Percentiles rank a stretch among this genome's conserved stretches.
Evolutionary conservation across 2,888 invertebrate genomes (phyloP).

Genomic region (Erannis defoliaria): DNA sequence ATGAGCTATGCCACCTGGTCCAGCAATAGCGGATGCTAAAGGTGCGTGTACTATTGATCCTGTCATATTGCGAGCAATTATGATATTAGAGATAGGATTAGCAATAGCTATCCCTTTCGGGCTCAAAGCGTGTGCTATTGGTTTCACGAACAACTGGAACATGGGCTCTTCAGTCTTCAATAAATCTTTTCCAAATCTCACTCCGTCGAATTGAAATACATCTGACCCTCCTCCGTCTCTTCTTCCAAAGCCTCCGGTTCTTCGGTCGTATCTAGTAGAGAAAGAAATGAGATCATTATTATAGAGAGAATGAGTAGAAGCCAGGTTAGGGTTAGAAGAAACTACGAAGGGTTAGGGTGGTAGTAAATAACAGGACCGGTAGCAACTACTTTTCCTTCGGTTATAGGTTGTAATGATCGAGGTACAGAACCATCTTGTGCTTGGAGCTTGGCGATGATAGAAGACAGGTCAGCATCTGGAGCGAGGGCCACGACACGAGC

Average conservation of each 20-base stretch:
- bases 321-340: slow-evolving; percentile 53
- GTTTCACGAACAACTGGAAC: slow-evolving; percentile 82
- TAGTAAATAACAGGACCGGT: slow-evolving; percentile 91
- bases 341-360: slow-evolving; percentile 74
- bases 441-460: slow-evolving; percentile 79
- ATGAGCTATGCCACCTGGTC: slow-evolving; percentile 92
- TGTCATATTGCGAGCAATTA: slow-evolving; percentile 86
- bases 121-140: slow-evolving; percentile 89
- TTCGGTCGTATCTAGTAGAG: slow-evolving; percentile 72
- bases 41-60: slow-evolving; percentile 89
- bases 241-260: slow-evolving; percentile 52
- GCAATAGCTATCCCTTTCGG: slow-evolving; percentile 90
- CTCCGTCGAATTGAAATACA: slow-evolving; percentile 68
- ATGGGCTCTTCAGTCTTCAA: slow-evolving; percentile 54
- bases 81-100: slow-evolving; percentile 89
- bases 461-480: slow-evolving; percentile 86
- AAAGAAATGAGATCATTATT: slow-evolving; percentile 62
- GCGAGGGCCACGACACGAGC: slow-evolving; percentile 90
- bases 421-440: slow-evolving; percentile 71
- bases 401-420: slow-evolving; percentile 79
- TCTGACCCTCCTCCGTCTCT: slow-evolving; percentile 55
- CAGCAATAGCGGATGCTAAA: slow-evolving; percentile 90
- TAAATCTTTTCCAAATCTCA: slow-evolving; percentile 60
- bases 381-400: slow-evolving; percentile 90
- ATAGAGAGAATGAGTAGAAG: slow-evolving; percentile 40